phyloP scores from a whole-genome alignment of 2,888 invertebrate genomes.

The Coenonympha arcania region DNA sequence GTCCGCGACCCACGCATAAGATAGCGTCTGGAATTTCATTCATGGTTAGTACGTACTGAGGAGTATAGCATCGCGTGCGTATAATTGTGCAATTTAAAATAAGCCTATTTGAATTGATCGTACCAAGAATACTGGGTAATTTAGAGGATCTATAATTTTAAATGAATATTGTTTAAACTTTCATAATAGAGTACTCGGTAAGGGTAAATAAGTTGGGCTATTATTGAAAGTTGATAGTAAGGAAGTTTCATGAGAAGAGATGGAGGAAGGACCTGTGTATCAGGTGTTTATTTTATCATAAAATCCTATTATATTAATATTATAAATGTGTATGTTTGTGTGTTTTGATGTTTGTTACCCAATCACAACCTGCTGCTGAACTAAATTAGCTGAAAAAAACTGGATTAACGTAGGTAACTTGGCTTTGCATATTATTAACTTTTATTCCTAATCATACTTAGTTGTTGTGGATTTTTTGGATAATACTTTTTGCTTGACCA shows the following conservation, averaged over 20 bases:
- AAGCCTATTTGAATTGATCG: not conserved
- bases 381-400: no score
- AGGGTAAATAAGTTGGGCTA: not conserved
- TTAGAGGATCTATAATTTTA: not conserved
- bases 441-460: no score
- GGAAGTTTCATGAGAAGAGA: no score
- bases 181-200: not conserved
- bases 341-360: no score
- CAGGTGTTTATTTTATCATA: not conserved
- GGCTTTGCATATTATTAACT: no score
- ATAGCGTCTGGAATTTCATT: slow-evolving; percentile 31
- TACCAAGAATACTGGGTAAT: not conserved
- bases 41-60: slow-evolving; percentile 22
- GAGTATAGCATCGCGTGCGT: slow-evolving; percentile 5
- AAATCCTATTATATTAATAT: no score
- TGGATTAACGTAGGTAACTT: no score
- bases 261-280: no score
- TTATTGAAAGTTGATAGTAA: not conserved
- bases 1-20: slow-evolving; percentile 23
- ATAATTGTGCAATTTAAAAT: slow-evolving; percentile 1
- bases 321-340: no score
- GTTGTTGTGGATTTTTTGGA: no score
- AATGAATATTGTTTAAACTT: not conserved
- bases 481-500: no score
- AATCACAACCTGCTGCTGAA: no score